Percentiles rank a stretch among this genome's conserved stretches.
phyloP scores from a whole-genome alignment of 2,113 vertebrate genomes.

The Butorides virescens region DNA sequence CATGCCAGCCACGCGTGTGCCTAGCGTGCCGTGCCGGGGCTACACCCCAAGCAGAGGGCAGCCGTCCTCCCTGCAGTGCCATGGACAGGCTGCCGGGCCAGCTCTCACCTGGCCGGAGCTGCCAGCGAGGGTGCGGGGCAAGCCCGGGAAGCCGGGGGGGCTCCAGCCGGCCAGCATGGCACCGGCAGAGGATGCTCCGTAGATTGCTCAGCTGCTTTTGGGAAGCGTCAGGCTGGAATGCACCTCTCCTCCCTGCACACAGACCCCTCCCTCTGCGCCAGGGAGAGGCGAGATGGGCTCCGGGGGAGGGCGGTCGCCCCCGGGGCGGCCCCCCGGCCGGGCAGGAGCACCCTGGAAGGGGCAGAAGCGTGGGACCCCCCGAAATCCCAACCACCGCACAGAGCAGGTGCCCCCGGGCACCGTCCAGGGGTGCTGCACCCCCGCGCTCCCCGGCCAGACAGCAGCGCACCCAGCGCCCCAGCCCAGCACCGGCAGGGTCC shows the following conservation, averaged over 20 bases:
- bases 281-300: rapidly evolving
- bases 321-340: neutral
- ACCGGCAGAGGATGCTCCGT: neutral
- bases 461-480: too few relatives aligned
- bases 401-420: neutral
- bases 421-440: neutral
- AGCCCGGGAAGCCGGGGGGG: neutral
- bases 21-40: neutral
- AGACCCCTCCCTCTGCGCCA: rapidly evolving
- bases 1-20: neutral
- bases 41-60: neutral
- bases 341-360: too few relatives aligned
- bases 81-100: neutral
- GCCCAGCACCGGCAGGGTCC: neutral
- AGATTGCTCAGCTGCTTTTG: neutral
- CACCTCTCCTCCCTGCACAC: neutral
- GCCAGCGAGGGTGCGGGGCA: neutral
- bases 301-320: neutral
- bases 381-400: neutral
- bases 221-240: neutral
- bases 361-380: neutral
- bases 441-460: neutral
- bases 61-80: neutral
- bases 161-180: neutral
- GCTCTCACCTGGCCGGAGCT: neutral